Evolutionary conservation across 1,140 invertebrate genomes (phyloP).

Genomic region (Formica exsecta): DNA sequence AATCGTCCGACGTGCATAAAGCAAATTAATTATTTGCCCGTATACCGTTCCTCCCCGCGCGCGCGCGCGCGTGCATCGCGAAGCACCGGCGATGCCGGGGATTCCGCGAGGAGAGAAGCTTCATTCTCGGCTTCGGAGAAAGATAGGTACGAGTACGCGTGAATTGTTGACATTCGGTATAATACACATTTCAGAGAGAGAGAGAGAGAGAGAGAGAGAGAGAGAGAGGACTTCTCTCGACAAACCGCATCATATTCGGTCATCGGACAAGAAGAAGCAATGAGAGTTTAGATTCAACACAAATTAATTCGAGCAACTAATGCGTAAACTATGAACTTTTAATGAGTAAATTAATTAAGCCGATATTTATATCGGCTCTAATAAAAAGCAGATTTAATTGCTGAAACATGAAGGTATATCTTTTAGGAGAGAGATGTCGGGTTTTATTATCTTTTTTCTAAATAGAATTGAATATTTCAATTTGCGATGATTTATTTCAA

Average conservation of each 20-base stretch:
- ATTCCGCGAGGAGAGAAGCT: constrained; percentile 47
- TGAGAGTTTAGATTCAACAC: background rate
- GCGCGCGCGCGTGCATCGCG: constrained; percentile 35
- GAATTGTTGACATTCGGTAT: constrained; percentile 80
- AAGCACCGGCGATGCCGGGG: constrained; percentile 35
- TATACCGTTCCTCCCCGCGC: constrained; percentile 12
- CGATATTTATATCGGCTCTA: too few species aligned
- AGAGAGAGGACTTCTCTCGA: too few species aligned
- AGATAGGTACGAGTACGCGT: constrained; percentile 33
- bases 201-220: background rate
- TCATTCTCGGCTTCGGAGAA: constrained; percentile 51
- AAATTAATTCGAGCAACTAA: too few species aligned
- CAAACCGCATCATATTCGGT: background rate
- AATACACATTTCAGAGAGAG: constrained; percentile 78
- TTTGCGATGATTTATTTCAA: background rate
- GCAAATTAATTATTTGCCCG: constrained; percentile 63
- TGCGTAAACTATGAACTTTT: too few species aligned
- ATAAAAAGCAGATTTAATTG: too few species aligned
- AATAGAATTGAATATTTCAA: background rate
- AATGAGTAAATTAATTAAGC: too few species aligned
- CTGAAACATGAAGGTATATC: background rate
- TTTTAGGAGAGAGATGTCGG: background rate
- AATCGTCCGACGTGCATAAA: constrained; percentile 50
- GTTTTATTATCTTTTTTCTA: background rate
- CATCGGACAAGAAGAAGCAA: background rate